Conservation (phyloP, 1,140 invertebrate genomes). For the Apocrypta bakeri region DNA sequence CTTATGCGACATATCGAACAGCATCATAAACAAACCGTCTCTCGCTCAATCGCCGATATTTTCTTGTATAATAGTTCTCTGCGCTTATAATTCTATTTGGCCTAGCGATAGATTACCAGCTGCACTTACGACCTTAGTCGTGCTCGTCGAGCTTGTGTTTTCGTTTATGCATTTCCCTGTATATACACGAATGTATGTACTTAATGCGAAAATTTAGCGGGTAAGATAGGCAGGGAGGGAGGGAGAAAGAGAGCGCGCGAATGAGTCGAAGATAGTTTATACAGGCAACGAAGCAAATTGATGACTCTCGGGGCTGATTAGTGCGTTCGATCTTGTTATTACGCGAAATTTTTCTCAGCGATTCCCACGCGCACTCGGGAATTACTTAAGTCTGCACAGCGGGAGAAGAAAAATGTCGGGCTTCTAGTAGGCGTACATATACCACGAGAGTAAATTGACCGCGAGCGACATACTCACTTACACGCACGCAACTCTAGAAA, state of each 20-base stretch:
- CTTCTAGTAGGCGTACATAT: background rate
- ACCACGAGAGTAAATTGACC: constrained; percentile 18
- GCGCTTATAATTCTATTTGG: background rate
- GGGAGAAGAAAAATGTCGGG: constrained; percentile 8
- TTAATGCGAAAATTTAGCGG: background rate
- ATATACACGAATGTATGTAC: background rate
- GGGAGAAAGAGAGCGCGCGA: background rate
- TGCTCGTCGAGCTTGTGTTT: background rate
- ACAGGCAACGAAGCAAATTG: constrained; percentile 18
- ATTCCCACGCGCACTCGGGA: constrained; percentile 32
- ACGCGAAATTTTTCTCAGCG: constrained; percentile 37
- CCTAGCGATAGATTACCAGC: constrained; percentile 7
- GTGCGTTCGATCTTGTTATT: constrained; percentile 46
- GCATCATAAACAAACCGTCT: constrained; percentile 3
- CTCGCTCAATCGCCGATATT: background rate
- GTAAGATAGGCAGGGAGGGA: too few species aligned
- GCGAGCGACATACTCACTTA: constrained; percentile 18
- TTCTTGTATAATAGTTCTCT: background rate
- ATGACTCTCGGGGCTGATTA: constrained; percentile 27
- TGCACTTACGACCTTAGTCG: constrained; percentile 4
- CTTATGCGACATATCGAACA: background rate
- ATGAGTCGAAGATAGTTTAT: background rate
- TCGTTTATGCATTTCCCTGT: background rate
- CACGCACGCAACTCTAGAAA: background rate
- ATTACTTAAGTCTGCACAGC: constrained; percentile 22